phyloP scores from a whole-genome alignment of 2,888 invertebrate genomes.

The Chrysomela aeneicollis region DNA sequence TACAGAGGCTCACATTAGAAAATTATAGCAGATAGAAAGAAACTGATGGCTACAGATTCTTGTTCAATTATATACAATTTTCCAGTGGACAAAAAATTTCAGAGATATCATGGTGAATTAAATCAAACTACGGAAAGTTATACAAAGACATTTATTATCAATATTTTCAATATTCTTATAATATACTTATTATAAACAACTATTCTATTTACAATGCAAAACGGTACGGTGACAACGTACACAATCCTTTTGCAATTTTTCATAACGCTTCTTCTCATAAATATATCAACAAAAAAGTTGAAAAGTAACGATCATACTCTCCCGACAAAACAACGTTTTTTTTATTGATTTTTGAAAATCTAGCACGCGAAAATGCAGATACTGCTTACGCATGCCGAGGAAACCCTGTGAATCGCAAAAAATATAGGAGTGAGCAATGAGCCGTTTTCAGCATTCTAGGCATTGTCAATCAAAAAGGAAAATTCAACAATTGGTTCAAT shows the following conservation, averaged over 20 bases:
- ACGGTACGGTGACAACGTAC: constrained; percentile 60
- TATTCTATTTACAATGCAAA: constrained; percentile 62
- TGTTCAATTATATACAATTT: no score
- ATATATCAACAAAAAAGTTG: neutral
- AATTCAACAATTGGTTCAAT: no score
- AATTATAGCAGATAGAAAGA: no score
- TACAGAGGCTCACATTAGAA: no score
- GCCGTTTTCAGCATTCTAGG: neutral
- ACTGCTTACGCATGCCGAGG: neutral
- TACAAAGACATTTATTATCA: constrained; percentile 62
- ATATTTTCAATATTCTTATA: constrained; percentile 62
- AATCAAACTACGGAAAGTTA: constrained; percentile 39
- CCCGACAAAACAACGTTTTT: neutral
- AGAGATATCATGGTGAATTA: no score
- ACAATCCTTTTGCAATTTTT: constrained; percentile 52
- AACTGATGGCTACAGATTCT: no score
- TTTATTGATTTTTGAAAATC: neutral
- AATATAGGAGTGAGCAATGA: neutral
- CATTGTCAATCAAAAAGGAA: no score
- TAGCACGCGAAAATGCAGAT: neutral
- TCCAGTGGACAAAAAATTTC: no score
- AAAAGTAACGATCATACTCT: neutral
- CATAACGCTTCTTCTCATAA: constrained; percentile 40
- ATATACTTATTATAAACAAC: constrained; percentile 60
- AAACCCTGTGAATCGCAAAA: neutral